Base-by-base conservation (phyloP, 1,140 invertebrate species). In the Nebria ingens region DNA sequence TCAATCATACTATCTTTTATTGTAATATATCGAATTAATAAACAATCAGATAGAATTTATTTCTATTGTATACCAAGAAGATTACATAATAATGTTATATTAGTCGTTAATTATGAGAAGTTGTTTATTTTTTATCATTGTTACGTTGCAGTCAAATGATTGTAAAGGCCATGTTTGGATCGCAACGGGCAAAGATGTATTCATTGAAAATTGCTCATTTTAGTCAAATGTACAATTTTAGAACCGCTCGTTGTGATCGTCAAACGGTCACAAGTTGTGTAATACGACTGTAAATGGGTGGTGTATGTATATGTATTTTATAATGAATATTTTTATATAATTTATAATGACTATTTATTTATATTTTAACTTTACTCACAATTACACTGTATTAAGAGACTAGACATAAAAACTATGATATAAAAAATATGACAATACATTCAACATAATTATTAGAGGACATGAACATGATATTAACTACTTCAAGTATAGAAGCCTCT, bases 241-340 rank as follows among this genome's bases (percentile, higher is more conserved):
- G 25, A 6, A 34, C 6, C 25, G 25, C 25, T 34, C 25, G 40
- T 17, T 45, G 6, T 45, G 40, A 12, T 29, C 13, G 25, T 4
- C 4, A 17, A 12, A 34, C 25, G 25, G 40, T 11, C 40, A 6
- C 17, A 3, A 12, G 40, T 45, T 45, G 40, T 45, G 6, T 17
- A 12, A 11, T 12, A 45, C 40, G 15, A 45, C 40, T 45, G 40
- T 45, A 11, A 45, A n/a, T n/a, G 40, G 40, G 40, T 45, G 40
- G 40, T 45, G 40, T 45, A 12, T 45, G 40, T 45, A 45, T 45
- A 45, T 45, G 40, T 45, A 45, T 45, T 45, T 29, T 45, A 17
- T 45, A 45, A 45, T 45, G 40, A 45, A 45, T 45, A 45, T 45
- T 45, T 45, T 45, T 45, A 45, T 45, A 45, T 45, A 45, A 9